Evolutionary conservation across 2,888 invertebrate genomes (phyloP).

Genomic region (Dynastes tityus): DNA sequence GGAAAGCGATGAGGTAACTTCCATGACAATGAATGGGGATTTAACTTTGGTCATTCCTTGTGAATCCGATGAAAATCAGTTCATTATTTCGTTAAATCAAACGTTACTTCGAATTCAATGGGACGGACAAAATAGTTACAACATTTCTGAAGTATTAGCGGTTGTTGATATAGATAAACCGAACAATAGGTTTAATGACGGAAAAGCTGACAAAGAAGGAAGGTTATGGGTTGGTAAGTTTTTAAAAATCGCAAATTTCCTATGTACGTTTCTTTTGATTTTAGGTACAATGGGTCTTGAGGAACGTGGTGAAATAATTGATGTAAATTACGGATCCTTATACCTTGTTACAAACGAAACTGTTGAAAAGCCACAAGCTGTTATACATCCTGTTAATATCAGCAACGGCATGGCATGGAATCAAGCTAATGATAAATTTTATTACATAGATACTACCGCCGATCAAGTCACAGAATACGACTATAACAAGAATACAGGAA

Average conservation of each 20-base stretch:
- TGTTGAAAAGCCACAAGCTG: slow-evolving; percentile 60
- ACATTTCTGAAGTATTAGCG: slow-evolving; percentile 59
- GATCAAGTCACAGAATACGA: slow-evolving; percentile 80
- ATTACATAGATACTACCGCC: slow-evolving; percentile 84
- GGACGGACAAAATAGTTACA: slow-evolving; percentile 66
- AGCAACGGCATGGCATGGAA: slow-evolving; percentile 89
- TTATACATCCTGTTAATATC: slow-evolving; percentile 74
- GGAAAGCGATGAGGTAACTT: slow-evolving; percentile 59
- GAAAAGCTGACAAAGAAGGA: slow-evolving; percentile 75
- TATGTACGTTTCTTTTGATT: slow-evolving; percentile 1
- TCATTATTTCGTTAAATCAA: slow-evolving; percentile 68
- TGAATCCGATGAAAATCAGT: slow-evolving; percentile 65
- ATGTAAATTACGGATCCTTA: slow-evolving; percentile 74
- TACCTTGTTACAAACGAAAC: slow-evolving; percentile 73
- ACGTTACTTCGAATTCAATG: slow-evolving; percentile 71
- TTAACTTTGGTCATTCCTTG: slow-evolving; percentile 71
- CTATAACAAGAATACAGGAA: slow-evolving; percentile 75
- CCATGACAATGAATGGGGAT: slow-evolving; percentile 59
- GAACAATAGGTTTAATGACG: slow-evolving; percentile 75
- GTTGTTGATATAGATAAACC: slow-evolving; percentile 71
- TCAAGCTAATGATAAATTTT: slow-evolving; percentile 79
- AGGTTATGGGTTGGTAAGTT: slow-evolving; percentile 74
- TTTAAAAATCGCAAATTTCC: slow-evolving; percentile 3
- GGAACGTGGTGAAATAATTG: slow-evolving; percentile 66
- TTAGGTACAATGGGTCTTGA: slow-evolving; percentile 79